Evolutionary conservation across 1,140 invertebrate species (phyloP).

Genomic region (Dryas iulia): DNA sequence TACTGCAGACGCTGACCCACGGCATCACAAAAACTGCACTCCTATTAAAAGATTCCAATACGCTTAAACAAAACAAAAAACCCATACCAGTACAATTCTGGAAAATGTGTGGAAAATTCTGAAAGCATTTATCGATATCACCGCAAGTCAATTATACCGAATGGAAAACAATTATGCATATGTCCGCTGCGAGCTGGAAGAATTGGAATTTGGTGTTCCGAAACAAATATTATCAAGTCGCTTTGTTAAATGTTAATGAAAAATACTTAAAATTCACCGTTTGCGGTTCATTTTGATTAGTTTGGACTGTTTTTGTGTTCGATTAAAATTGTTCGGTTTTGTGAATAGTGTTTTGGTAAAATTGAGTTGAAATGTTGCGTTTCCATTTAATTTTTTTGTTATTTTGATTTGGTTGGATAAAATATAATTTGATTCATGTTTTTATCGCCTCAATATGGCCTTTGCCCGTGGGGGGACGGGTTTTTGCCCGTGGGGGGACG

Average conservation of each 20-base stretch:
- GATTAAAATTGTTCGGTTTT: neutral
- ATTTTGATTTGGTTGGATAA: too few species aligned
- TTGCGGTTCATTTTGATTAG: neutral
- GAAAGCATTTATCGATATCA: conserved; percentile 8
- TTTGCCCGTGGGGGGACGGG: too few species aligned
- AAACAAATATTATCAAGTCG: neutral
- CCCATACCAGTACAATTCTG: neutral
- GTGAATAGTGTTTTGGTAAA: neutral
- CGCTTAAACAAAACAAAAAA: neutral
- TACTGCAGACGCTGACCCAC: too few species aligned
- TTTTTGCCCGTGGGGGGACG: too few species aligned
- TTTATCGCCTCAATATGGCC: too few species aligned
- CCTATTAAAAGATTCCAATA: neutral
- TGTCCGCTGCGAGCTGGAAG: neutral
- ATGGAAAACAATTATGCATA: conserved; percentile 30
- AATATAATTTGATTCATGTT: too few species aligned
- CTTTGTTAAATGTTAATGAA: neutral
- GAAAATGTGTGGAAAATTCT: neutral
- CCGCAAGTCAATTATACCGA: conserved; percentile 33
- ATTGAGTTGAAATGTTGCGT: neutral
- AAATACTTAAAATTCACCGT: neutral
- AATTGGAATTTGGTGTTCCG: neutral
- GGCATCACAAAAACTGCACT: neutral
- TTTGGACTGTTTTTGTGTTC: neutral
- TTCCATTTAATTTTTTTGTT: neutral